Base-by-base conservation (phyloP, 2,888 invertebrate species). In the Xanthia icteritia region DNA sequence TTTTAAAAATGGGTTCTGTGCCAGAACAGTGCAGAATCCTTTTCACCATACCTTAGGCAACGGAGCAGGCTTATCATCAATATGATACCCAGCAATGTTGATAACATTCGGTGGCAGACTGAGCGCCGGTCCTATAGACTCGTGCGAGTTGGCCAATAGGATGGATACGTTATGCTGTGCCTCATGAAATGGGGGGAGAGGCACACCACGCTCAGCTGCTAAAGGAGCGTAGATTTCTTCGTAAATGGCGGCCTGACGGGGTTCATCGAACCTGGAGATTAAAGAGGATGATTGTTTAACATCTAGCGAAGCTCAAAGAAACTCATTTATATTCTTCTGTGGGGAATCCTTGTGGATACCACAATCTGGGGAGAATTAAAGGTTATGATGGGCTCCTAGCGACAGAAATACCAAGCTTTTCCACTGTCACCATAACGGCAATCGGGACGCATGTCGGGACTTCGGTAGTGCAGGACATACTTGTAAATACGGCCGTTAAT, bases 21-120 rank as follows among this genome's bases (percentile, higher is more conserved):
- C 13, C n/a, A n/a, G 20, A 54, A 56, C 5, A 27, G 15, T 58
- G 27, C 27, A 27, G 5, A 58, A 56, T 0, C 6, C 5, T 15
- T 17, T 27, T 27, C 1, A 58, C 17, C 11, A 6, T 88, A 95
- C 95, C 93, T 94, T 91, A 0, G 95, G 94, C 23, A 95, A 77
- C 0, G 92, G 90, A 0, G 91, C 87, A 0, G 86, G 77, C 0
- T 88, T 81, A 5, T 93, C 92, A 2, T 92, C 90, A 5, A 94
- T 93, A 76, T 95, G 94, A 65, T 92, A 95, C 0, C 95, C 95
- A 3, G 90, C 95, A 0, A 95, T 90, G 4, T 93, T 91, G 0
- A 95, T 76, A 0, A 92, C 93, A 39, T 95, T 95, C 0, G 94
- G 93, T 0, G 95, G 94, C 8, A 92, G 51, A 48, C 90, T 90